Conservation (phyloP, 2,113 vertebrate genomes). For the Melospiza melodia region DNA sequence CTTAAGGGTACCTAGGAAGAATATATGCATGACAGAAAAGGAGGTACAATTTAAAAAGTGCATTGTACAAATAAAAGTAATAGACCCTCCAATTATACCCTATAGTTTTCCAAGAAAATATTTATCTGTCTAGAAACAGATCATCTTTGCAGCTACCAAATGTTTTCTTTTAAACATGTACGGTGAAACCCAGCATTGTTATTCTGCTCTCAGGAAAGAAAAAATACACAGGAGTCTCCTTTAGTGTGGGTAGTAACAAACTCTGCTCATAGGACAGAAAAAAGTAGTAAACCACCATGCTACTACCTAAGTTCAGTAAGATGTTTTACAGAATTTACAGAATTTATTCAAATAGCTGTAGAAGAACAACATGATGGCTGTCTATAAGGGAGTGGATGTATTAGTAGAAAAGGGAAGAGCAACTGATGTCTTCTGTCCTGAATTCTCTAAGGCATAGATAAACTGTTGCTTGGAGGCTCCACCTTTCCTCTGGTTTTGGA, state of each 20-base stretch:
- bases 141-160: not conserved
- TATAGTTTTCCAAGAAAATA: not conserved
- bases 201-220: not conserved
- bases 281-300: not conserved
- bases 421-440: not conserved
- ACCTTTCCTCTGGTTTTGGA: not conserved
- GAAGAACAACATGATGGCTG: not conserved
- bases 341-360: not conserved
- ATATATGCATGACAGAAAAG: not conserved
- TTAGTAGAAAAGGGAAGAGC: not conserved
- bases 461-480: not conserved
- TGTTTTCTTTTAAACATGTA: not conserved
- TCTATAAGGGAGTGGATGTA: not conserved
- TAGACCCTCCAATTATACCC: accelerated
- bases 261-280: not conserved
- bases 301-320: not conserved
- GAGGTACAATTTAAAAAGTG: not conserved
- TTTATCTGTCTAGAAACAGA: not conserved
- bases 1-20: not conserved
- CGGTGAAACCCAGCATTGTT: not conserved
- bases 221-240: not conserved
- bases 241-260: not conserved
- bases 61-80: not conserved
- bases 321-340: not conserved
- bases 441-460: not conserved